Evolutionary conservation across 92 coral and sea anemone genomes (phyloP).

Genomic region (Epizoanthus scotinus): DNA sequence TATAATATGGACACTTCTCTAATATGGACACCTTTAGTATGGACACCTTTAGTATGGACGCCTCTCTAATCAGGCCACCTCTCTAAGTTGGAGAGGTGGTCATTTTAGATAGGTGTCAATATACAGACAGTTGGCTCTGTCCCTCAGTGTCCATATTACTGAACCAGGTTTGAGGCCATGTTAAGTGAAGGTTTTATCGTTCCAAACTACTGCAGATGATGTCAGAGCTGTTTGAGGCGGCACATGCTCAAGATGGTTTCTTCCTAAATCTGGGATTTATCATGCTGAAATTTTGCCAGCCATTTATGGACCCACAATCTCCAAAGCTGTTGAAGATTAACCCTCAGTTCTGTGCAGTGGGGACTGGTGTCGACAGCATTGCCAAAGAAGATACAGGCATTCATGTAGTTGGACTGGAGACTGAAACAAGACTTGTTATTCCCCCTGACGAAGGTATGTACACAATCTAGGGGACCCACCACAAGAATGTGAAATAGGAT

Average conservation of each 20-base stretch:
- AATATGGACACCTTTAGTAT: too few relatives aligned
- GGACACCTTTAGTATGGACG: too few relatives aligned
- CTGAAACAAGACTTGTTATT: conserved; percentile 80
- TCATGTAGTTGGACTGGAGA: conserved; percentile 81
- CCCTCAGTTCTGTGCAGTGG: conserved; percentile 86
- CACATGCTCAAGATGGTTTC: conserved; percentile 91
- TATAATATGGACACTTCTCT: too few relatives aligned
- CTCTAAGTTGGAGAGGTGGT: too few relatives aligned
- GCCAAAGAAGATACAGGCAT: conserved; percentile 58
- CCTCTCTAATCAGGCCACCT: too few relatives aligned
- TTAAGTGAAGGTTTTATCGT: too few relatives aligned
- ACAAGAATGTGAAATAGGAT: too few relatives aligned
- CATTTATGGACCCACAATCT: conserved; percentile 79
- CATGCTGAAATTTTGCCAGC: conserved; percentile 81
- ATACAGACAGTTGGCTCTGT: too few relatives aligned
- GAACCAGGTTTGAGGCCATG: too few relatives aligned
- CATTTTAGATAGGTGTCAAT: too few relatives aligned
- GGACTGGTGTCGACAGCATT: conserved; percentile 51
- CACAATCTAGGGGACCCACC: too few relatives aligned
- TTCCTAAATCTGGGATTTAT: conserved; percentile 86
- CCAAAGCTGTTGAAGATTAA: conserved; percentile 82
- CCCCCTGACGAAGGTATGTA: conserved; percentile 68
- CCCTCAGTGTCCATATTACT: too few relatives aligned
- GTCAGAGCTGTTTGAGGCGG: conserved; percentile 71
- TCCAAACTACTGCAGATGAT: conserved; percentile 66